Evolutionary conservation across 2,113 vertebrate species (phyloP).

Genomic region (Cyanoramphus novaezelandiae): DNA sequence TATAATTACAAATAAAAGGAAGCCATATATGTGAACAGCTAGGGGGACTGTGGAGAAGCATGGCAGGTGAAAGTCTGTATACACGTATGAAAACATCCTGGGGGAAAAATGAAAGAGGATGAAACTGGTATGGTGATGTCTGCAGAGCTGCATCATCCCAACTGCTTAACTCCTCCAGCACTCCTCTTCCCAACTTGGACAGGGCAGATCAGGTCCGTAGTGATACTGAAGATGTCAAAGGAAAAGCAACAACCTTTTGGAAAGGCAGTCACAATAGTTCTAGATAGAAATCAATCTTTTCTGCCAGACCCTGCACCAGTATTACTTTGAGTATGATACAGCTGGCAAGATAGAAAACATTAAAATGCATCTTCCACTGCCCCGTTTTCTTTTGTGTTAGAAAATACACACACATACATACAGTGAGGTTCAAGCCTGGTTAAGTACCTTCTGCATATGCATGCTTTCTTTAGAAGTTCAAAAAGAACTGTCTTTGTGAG

Average conservation of each 20-base stretch:
- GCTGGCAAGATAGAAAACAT: neutral
- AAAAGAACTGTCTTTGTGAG: neutral
- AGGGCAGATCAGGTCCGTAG: accelerated
- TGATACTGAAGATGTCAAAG: neutral
- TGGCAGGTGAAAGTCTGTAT: neutral
- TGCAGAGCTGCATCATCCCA: neutral
- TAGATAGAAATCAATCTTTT: neutral
- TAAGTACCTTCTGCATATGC: neutral
- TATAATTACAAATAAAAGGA: neutral
- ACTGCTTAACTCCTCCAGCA: neutral
- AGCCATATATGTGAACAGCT: neutral
- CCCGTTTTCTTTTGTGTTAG: neutral
- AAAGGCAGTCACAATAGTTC: neutral
- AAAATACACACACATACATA: neutral
- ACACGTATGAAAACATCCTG: neutral
- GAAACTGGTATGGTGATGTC: neutral
- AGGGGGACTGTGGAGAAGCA: neutral
- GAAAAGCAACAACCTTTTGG: neutral
- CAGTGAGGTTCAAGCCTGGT: neutral
- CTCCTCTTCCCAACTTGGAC: neutral
- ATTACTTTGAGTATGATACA: neutral
- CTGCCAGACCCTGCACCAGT: neutral
- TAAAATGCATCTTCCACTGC: neutral
- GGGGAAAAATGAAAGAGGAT: neutral
- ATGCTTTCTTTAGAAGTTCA: neutral